Base-by-base conservation (phyloP, 1,140 invertebrate species). In the Mylabris phalerata region DNA sequence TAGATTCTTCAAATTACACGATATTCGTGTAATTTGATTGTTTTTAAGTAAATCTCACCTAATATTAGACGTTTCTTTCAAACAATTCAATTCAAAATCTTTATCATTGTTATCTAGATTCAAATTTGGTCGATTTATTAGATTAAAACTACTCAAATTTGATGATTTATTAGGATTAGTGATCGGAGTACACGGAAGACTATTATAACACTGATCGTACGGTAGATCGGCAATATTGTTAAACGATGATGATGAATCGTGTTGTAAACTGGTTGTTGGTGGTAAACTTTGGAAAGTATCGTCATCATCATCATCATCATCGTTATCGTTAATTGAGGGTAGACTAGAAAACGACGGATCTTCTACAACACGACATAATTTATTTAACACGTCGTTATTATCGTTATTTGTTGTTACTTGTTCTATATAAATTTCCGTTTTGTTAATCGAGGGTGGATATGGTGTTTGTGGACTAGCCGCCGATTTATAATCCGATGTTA, bases 371-470 rank as follows among this genome's bases (percentile, higher is more conserved):
- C 68, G 58, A 44, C 63, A 70, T 19, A 70, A 50, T 39, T 65
- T 73, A 19, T 77, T 77, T 25, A 79, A 69, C 5, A 68, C 67
- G 48, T 69, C 72, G 41, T 72, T 70, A 59, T 68, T 67, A 50
- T 75, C 50, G 60, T 67, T 68, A 67, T 65, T 62, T 43, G 32
- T 32, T 4, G 32, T 32, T 7, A 71, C 67, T 38, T 67, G 68
- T 54, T 74, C 75, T 10, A 75, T 58, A 42, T 72, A 73, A 55
- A 79, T 75, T 64, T 79, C 76, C 13, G 71, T 68, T 32, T 32
- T 32, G 7, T 32, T 32, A 32, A 32, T 32, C 38, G 74, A 71
- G 59, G 73, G 73, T 26, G 77, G 69, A 38, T 60, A 39, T 19
- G 66, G 61, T 24, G 47, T 69, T 13, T 63, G 47, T 5, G 71